These are phyloP conservation scores for Pseudorasbora parva DNA, from an alignment of 2,113 vertebrate species.

Conservation along the genomic window DNA sequence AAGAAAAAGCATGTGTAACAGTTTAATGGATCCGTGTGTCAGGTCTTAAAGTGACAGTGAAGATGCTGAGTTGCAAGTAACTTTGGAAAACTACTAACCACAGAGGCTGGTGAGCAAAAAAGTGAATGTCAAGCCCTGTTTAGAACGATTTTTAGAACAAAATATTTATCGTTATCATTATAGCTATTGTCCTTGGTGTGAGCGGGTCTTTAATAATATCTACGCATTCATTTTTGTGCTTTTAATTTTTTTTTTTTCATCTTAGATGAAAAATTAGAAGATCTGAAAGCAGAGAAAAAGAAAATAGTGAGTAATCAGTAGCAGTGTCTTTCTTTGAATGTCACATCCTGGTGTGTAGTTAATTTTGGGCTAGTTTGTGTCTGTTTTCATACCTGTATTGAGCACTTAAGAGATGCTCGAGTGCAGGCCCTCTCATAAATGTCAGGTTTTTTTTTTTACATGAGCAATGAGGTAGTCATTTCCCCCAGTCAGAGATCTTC, in stretches of 20 bases:
- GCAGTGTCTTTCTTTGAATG: neutral
- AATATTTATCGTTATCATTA: too few species aligned
- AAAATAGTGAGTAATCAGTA: conserved; percentile 90
- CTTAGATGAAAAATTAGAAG: conserved; percentile 92
- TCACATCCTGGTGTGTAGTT: conserved; percentile 23
- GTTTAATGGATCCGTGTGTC: too few species aligned
- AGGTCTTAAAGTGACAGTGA: too few species aligned
- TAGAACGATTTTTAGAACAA: too few species aligned
- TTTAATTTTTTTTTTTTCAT: conserved; percentile 41
- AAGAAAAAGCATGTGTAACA: too few species aligned
- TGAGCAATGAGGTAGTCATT: conserved; percentile 39
- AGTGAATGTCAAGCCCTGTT: too few species aligned
- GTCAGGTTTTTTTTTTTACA: conserved; percentile 43
- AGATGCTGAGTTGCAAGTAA: too few species aligned
- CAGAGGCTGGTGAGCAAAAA: too few species aligned
- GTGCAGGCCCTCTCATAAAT: conserved; percentile 40
- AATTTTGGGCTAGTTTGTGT: conserved; percentile 6
- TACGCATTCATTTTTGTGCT: neutral
- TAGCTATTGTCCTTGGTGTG: too few species aligned
- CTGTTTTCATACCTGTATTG: conserved; percentile 26
- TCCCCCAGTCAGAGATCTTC: conserved; percentile 42
- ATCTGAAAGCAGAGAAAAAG: conserved; percentile 90
- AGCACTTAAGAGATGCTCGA: conserved; percentile 19
- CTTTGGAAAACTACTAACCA: too few species aligned
- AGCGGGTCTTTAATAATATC: too few species aligned